phyloP scores from a whole-genome alignment of 2,113 vertebrate species.

The Brienomyrus brachyistius region DNA sequence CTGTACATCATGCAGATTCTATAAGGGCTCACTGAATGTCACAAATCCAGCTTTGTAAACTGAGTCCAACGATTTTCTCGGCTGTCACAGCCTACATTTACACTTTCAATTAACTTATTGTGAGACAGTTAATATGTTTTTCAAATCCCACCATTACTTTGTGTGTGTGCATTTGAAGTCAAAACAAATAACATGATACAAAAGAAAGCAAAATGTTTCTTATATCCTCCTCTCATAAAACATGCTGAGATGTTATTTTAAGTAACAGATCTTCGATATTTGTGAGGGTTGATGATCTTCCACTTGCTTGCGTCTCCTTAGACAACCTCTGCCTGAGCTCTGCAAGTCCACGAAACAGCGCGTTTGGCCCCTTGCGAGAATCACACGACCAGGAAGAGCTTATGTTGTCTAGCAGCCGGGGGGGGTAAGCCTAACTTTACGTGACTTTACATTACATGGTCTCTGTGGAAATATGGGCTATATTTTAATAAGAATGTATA shows the following conservation, averaged over 20 bases:
- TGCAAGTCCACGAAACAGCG: conserved; percentile 55
- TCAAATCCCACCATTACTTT: background rate
- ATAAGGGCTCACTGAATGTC: background rate
- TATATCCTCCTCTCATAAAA: background rate
- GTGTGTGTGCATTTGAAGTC: background rate
- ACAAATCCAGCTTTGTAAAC: background rate
- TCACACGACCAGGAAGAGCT: conserved; percentile 50
- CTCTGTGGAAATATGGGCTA: background rate
- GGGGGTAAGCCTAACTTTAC: conserved; percentile 51
- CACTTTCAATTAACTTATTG: background rate
- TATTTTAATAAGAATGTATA: background rate
- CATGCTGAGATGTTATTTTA: background rate
- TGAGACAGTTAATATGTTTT: background rate
- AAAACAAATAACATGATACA: background rate
- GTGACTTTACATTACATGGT: too few species aligned
- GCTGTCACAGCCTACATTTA: background rate
- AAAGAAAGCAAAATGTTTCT: background rate
- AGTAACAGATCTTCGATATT: background rate
- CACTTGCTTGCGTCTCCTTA: conserved; percentile 32
- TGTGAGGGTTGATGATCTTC: background rate
- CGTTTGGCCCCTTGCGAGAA: conserved; percentile 62
- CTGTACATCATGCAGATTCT: background rate
- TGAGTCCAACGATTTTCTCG: background rate
- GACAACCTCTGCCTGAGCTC: conserved; percentile 64
- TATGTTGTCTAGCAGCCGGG: conserved; percentile 43